phyloP scores from a whole-genome alignment of 2,888 invertebrate genomes.

The Phoronis australis region DNA sequence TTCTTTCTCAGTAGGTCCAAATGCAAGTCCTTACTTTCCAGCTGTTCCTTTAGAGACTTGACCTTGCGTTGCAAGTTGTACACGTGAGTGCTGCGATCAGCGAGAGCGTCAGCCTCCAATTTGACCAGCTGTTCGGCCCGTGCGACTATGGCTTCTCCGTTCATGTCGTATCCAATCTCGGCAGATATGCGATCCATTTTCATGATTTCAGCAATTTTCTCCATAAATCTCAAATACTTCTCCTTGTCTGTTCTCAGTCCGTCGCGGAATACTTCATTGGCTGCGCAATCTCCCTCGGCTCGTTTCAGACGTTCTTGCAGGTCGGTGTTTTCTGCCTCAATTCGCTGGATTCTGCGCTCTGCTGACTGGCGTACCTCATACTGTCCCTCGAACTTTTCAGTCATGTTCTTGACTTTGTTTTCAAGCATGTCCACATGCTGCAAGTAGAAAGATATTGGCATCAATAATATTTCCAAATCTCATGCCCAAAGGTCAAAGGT shows the following conservation, averaged over 20 bases:
- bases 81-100: conserved; percentile 79
- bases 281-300: conserved; percentile 71
- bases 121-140: conserved; percentile 78
- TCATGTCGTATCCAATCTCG: conserved; percentile 75
- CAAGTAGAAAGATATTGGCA: conserved; percentile 3
- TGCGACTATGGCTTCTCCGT: conserved; percentile 76
- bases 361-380: conserved; percentile 66
- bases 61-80: conserved; percentile 82
- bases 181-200: conserved; percentile 78
- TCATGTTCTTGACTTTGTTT: conserved; percentile 69
- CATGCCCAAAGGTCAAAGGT: no score
- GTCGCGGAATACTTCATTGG: conserved; percentile 68
- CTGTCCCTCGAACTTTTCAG: conserved; percentile 67
- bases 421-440: conserved; percentile 57
- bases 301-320: conserved; percentile 72
- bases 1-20: conserved; percentile 83
- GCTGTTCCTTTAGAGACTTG: conserved; percentile 78
- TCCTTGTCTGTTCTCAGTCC: conserved; percentile 71
- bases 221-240: conserved; percentile 66
- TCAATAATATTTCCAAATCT: no score
- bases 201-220: conserved; percentile 73
- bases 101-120: conserved; percentile 75
- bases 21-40: conserved; percentile 86
- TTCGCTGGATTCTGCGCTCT: conserved; percentile 61
- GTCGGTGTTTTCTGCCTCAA: conserved; percentile 72